These are phyloP conservation scores for Solea senegalensis DNA, from an alignment of 2,113 vertebrate genomes.

Conservation along the genomic window DNA sequence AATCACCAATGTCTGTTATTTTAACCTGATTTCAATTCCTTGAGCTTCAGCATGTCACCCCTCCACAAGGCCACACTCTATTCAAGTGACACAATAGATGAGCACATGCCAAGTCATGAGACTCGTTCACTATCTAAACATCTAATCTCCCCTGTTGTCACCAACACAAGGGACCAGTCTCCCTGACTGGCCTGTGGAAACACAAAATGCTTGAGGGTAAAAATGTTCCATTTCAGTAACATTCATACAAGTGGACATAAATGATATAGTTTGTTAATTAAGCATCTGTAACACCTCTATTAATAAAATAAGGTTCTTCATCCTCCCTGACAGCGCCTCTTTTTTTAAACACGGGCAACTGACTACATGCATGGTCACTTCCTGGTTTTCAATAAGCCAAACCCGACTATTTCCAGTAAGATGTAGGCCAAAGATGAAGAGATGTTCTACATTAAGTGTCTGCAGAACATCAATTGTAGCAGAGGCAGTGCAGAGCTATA, in stretches of 20 bases:
- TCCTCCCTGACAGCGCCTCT: too few relatives aligned
- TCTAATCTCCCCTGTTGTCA: constrained; percentile 67
- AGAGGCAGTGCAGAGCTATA: too few relatives aligned
- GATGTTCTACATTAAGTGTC: too few relatives aligned
- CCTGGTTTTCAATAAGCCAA: too few relatives aligned
- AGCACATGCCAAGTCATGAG: constrained; percentile 69
- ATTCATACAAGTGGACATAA: not conserved
- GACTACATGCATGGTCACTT: too few relatives aligned
- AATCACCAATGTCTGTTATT: constrained; percentile 7
- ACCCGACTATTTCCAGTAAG: too few relatives aligned
- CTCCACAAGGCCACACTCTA: constrained; percentile 55
- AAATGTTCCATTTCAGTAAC: constrained; percentile 17
- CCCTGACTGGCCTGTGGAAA: constrained; percentile 18
- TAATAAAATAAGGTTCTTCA: too few relatives aligned
- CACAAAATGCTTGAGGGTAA: constrained; percentile 26
- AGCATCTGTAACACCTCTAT: too few relatives aligned
- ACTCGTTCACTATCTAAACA: constrained; percentile 66
- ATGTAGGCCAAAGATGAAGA: too few relatives aligned
- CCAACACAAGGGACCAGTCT: constrained; percentile 38
- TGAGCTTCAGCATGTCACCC: constrained; percentile 1
- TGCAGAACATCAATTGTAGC: too few relatives aligned
- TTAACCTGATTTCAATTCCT: constrained; percentile 1
- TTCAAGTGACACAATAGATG: constrained; percentile 70
- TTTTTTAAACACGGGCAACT: too few relatives aligned
- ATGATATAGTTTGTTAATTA: not conserved